Evolutionary conservation across 1,140 invertebrate genomes (phyloP).

Genomic region (Pomacea maculata): DNA sequence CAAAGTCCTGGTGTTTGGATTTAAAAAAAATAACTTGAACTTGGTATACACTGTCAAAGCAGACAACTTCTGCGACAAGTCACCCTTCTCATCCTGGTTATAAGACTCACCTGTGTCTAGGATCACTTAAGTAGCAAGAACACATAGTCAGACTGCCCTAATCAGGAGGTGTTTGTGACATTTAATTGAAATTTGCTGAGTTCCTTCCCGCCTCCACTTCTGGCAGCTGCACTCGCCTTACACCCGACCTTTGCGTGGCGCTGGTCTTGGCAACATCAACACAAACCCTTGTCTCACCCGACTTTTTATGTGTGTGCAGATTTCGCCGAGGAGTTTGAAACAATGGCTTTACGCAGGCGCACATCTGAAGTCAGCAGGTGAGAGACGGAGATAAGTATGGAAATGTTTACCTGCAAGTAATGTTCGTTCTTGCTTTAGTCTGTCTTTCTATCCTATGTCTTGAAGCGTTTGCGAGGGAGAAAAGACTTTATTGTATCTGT

Average conservation of each 20-base stretch:
- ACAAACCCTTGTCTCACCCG: neutral
- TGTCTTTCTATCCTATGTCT: too few relatives aligned
- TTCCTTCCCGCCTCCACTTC: too few relatives aligned
- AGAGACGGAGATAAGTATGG: slow-evolving; percentile 4
- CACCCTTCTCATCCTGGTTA: too few relatives aligned
- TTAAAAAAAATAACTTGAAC: neutral
- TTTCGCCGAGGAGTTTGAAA: slow-evolving; percentile 27
- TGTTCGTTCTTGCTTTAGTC: too few relatives aligned
- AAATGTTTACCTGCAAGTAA: neutral
- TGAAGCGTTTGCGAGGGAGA: too few relatives aligned
- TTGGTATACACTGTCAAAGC: too few relatives aligned
- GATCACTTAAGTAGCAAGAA: too few relatives aligned
- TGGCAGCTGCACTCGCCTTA: neutral
- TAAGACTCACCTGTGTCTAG: too few relatives aligned
- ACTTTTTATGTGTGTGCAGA: slow-evolving; percentile 13
- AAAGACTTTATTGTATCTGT: too few relatives aligned
- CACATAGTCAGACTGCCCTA: neutral
- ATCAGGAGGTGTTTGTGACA: too few relatives aligned
- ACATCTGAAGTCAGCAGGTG: slow-evolving; percentile 21
- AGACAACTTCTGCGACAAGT: too few relatives aligned
- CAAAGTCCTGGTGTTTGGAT: neutral
- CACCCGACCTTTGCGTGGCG: neutral
- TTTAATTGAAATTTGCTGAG: too few relatives aligned
- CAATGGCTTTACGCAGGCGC: slow-evolving; percentile 13
- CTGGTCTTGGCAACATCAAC: neutral